Conservation (phyloP, 1,140 invertebrate species). For the Zophobas atratus region DNA sequence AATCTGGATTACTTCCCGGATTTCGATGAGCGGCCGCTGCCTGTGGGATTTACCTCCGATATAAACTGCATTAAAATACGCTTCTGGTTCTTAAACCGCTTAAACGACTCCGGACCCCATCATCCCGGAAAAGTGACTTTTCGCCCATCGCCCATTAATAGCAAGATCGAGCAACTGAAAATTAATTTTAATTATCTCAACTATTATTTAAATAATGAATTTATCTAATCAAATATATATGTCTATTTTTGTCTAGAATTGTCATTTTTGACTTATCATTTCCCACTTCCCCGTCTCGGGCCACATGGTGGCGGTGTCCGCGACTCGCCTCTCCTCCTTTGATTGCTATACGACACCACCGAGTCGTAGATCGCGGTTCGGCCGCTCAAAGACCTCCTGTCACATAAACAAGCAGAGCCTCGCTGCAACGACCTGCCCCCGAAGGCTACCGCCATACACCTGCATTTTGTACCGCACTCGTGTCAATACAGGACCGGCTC, state of each 20-base stretch:
- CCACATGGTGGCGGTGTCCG: neutral
- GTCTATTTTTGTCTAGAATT: too few species aligned
- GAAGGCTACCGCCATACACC: slow-evolving; percentile 40
- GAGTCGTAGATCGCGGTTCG: slow-evolving; percentile 40
- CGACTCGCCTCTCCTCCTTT: slow-evolving; percentile 10
- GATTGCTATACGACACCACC: slow-evolving; percentile 34
- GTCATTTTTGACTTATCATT: neutral
- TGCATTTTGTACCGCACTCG: slow-evolving; percentile 35
- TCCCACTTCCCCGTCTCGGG: neutral
- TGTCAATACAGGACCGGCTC: slow-evolving; percentile 29
- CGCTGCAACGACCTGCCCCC: slow-evolving; percentile 25
- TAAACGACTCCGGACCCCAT: neutral
- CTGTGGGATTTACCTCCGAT: slow-evolving; percentile 6
- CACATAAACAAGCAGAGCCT: slow-evolving; percentile 45
- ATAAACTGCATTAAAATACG: slow-evolving; percentile 14
- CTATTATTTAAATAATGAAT: neutral
- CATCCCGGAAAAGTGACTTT: neutral
- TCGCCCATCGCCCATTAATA: neutral
- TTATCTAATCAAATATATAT: too few species aligned
- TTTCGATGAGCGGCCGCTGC: neutral
- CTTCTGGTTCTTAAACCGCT: neutral
- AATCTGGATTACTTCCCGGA: slow-evolving; percentile 16
- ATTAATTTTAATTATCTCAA: too few species aligned
- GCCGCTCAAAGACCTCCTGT: slow-evolving; percentile 47
- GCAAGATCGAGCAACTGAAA: too few species aligned